These are phyloP conservation scores for Anastrepha obliqua DNA, from an alignment of 1,140 invertebrate genomes.

Conservation along the genomic window DNA sequence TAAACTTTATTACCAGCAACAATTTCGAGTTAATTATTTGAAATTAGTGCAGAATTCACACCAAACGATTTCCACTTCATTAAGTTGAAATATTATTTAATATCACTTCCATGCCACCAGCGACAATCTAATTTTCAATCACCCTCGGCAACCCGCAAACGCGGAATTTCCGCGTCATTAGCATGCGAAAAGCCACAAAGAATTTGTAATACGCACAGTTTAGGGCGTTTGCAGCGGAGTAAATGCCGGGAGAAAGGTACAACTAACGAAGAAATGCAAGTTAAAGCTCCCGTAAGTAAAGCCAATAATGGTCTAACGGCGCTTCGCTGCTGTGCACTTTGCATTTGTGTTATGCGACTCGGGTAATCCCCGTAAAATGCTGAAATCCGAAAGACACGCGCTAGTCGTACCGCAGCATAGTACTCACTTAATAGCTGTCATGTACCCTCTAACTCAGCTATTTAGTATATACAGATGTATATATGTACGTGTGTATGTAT, in stretches of 20 bases:
- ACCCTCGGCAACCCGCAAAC: neutral
- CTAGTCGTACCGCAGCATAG: neutral
- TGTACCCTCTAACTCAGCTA: neutral
- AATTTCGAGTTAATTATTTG: neutral
- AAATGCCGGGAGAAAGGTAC: neutral
- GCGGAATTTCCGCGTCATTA: constrained; percentile 30
- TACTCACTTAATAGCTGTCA: neutral
- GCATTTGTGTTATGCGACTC: neutral
- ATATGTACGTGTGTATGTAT: neutral
- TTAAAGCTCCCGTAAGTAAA: neutral
- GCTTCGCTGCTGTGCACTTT: neutral
- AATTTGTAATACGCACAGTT: neutral
- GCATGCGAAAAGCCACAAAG: neutral
- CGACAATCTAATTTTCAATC: neutral
- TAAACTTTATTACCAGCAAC: neutral
- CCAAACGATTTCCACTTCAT: neutral
- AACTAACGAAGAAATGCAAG: neutral
- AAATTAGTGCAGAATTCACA: neutral
- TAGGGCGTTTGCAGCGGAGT: neutral
- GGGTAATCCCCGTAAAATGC: neutral
- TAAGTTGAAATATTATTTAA: neutral
- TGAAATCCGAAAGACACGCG: neutral
- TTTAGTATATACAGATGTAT: neutral
- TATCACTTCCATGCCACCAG: neutral
- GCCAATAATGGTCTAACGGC: neutral